These are phyloP conservation scores for Rhamnusium bicolor DNA, from an alignment of 2,888 invertebrate species.

Conservation along the genomic window DNA sequence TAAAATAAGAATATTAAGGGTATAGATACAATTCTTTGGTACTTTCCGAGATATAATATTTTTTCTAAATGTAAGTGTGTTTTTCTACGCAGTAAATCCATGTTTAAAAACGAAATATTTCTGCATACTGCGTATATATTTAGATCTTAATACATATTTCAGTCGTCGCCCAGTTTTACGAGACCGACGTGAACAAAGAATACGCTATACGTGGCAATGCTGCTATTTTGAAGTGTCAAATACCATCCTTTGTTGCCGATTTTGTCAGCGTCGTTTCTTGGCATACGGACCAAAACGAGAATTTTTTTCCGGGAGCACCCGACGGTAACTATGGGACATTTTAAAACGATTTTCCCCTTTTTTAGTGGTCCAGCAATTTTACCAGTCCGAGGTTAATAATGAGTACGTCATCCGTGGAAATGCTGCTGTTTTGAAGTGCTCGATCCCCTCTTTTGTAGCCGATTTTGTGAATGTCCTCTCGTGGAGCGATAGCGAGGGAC, in stretches of 20 bases:
- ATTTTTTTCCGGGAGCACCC: slow-evolving; percentile 76
- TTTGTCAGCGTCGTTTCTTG: slow-evolving; percentile 91
- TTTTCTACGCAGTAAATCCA: not conserved
- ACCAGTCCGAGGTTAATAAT: slow-evolving; percentile 93
- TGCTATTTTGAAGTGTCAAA: slow-evolving; percentile 90
- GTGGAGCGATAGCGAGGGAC: slow-evolving; percentile 88
- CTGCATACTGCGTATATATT: slow-evolving; percentile 13
- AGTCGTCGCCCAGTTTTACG: slow-evolving; percentile 88
- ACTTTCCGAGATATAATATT: slow-evolving; percentile 18
- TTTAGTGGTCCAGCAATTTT: slow-evolving; percentile 91
- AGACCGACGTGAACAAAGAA: slow-evolving; percentile 90
- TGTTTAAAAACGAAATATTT: not conserved
- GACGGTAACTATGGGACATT: slow-evolving; percentile 60
- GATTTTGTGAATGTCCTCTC: slow-evolving; percentile 92
- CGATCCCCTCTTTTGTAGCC: slow-evolving; percentile 91
- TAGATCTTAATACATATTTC: slow-evolving; percentile 50
- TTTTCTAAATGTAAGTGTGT: not conserved
- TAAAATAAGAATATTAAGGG: too few species aligned
- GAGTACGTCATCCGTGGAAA: slow-evolving; percentile 93
- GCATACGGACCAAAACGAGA: slow-evolving; percentile 87
- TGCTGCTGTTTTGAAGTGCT: slow-evolving; percentile 89
- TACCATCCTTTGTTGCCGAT: slow-evolving; percentile 94
- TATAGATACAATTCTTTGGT: not conserved
- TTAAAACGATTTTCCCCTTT: slow-evolving; percentile 45
- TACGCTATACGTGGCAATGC: slow-evolving; percentile 93